A percentile compares a stretch with the other conserved stretches of the same genome.
Conservation (phyloP, 2,888 invertebrate genomes). For the Biston stratarius region DNA sequence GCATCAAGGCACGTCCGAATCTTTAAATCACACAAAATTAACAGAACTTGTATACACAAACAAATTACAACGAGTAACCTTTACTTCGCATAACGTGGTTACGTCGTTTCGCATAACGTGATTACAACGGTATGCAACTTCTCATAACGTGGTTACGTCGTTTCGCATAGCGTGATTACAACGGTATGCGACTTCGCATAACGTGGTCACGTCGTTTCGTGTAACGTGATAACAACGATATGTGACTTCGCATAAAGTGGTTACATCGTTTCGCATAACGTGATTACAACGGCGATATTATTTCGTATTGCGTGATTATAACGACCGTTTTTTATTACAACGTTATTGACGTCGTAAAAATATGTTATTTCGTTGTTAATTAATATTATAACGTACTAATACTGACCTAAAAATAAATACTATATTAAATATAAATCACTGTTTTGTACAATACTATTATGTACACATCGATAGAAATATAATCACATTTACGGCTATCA, state of each 20-base stretch:
- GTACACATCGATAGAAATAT: constrained; percentile 36
- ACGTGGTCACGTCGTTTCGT: not conserved
- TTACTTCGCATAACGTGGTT: constrained; percentile 26
- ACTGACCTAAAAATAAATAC: constrained; percentile 55
- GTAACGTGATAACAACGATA: not conserved
- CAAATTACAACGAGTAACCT: constrained; percentile 15
- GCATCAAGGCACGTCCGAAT: constrained; percentile 71
- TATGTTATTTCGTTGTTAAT: constrained; percentile 39
- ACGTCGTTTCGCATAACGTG: not conserved
- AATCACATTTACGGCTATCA: constrained; percentile 36
- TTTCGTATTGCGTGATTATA: not conserved
- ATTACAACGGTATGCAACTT: not conserved
- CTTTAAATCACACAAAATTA: constrained; percentile 54
- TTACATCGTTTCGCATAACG: not conserved
- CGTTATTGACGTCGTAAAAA: constrained; percentile 8
- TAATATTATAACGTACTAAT: constrained; percentile 40
- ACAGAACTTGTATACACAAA: constrained; percentile 58
- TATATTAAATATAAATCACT: constrained; percentile 49
- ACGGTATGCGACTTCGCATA: not conserved
- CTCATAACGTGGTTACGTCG: constrained; percentile 6
- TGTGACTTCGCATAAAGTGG: too few relatives aligned
- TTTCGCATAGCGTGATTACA: constrained; percentile 17
- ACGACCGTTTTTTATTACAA: not conserved
- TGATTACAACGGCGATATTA: not conserved
- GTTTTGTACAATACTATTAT: constrained; percentile 44